A percentile compares a stretch with the other conserved stretches of the same genome.
Evolutionary conservation across 2,888 invertebrate genomes (phyloP).

Genomic region (Sturmia bella): DNA sequence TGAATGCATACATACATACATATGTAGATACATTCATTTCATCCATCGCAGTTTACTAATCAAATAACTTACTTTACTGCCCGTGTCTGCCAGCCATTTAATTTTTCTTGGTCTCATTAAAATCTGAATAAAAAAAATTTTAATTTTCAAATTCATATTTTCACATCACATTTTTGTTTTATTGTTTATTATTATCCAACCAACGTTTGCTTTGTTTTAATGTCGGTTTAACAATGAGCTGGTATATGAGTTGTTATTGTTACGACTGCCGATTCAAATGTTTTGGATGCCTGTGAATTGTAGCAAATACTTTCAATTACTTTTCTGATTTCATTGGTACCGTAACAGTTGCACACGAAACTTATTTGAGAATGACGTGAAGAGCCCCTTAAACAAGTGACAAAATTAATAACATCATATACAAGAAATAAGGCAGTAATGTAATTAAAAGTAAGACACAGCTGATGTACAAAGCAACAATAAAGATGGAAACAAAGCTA

Average conservation of each 20-base stretch:
- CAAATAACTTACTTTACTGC: not conserved
- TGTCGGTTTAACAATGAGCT: constrained; percentile 28
- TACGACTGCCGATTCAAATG: constrained; percentile 20
- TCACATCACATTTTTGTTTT: constrained; percentile 52
- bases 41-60: not conserved
- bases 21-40: constrained; percentile 9
- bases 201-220: constrained; percentile 1
- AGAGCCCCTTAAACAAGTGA: constrained; percentile 24
- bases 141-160: constrained; percentile 47
- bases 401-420: constrained; percentile 10
- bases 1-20: no score
- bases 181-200: constrained; percentile 39
- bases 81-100: not conserved
- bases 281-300: constrained; percentile 59
- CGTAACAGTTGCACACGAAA: not conserved
- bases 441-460: constrained; percentile 51
- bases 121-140: constrained; percentile 10
- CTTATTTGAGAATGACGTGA: constrained; percentile 4
- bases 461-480: not conserved
- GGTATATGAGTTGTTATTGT: constrained; percentile 9
- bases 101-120: constrained; percentile 7
- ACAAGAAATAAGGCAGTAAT: constrained; percentile 38
- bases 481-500: constrained; percentile 1
- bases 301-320: constrained; percentile 44
- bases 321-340: not conserved